Conservation (phyloP, 2,113 vertebrate genomes). For the Rhea americana region DNA sequence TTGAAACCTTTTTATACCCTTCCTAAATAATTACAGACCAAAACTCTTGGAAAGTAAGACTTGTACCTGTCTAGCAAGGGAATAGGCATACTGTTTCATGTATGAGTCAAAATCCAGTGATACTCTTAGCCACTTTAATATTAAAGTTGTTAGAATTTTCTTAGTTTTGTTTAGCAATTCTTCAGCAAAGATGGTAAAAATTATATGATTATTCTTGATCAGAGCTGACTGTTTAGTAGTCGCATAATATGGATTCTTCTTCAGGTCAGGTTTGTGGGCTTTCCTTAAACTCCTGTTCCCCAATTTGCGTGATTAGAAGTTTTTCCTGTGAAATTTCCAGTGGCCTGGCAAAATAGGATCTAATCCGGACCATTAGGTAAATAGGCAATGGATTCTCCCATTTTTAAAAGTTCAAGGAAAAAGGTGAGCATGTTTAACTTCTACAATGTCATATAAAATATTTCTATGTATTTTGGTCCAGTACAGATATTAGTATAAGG, state of each 20-base stretch:
- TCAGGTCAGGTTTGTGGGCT: background rate
- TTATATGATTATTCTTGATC: background rate
- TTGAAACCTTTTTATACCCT: background rate
- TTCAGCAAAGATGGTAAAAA: background rate
- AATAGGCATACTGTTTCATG: background rate
- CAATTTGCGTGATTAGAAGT: background rate
- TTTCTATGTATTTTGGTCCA: background rate
- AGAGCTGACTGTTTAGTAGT: background rate
- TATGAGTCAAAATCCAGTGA: background rate
- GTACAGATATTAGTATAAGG: background rate
- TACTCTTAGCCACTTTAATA: background rate
- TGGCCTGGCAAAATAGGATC: background rate
- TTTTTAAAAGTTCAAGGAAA: background rate
- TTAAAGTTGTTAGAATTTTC: background rate
- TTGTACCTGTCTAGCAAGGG: background rate
- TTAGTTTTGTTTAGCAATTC: background rate
- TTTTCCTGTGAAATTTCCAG: background rate
- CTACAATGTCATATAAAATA: background rate
- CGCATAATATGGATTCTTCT: accelerated
- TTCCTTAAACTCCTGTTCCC: background rate
- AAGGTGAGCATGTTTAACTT: background rate
- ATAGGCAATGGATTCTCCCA: background rate
- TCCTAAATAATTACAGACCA: background rate
- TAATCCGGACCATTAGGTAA: background rate
- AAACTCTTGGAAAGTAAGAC: background rate